Conservation (phyloP, 2,797 vertebrate species). For the Chrosomus eos region DNA sequence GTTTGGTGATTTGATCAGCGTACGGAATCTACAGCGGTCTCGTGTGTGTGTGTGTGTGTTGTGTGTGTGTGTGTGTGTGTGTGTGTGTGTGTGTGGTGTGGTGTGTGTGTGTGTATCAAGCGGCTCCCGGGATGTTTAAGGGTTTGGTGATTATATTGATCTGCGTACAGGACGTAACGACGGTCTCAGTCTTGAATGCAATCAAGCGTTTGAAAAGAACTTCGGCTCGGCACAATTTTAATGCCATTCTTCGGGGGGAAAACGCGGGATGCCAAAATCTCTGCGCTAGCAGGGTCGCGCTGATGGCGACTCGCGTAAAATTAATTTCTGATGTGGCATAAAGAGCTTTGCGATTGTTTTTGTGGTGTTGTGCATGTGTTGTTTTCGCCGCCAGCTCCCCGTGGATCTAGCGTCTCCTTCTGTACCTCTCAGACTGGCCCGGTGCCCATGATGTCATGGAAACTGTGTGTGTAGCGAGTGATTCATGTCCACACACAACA, state of each 20-base stretch:
- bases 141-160: constrained; percentile 64
- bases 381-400: constrained; percentile 71
- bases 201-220: constrained; percentile 70
- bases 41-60: too few species aligned
- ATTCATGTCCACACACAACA: constrained; percentile 81
- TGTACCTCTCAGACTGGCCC: constrained; percentile 90
- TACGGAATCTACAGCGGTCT: too few species aligned
- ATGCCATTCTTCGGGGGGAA: constrained; percentile 25
- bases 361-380: constrained; percentile 57
- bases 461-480: constrained; percentile 96
- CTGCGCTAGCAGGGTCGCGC: constrained; percentile 67
- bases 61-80: not conserved
- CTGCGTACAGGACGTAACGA: constrained; percentile 49
- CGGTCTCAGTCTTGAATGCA: constrained; percentile 64
- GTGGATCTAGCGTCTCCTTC: constrained; percentile 77
- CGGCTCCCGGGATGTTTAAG: constrained; percentile 50
- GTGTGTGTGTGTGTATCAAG: not conserved
- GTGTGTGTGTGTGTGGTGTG: too few species aligned
- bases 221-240: constrained; percentile 58
- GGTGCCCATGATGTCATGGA: constrained; percentile 97
- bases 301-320: constrained; percentile 58
- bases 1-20: too few species aligned
- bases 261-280: constrained; percentile 67
- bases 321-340: constrained; percentile 66
- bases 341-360: constrained; percentile 62